Evolutionary conservation across 2,113 vertebrate genomes (phyloP).

Genomic region (Mobula hypostoma): DNA sequence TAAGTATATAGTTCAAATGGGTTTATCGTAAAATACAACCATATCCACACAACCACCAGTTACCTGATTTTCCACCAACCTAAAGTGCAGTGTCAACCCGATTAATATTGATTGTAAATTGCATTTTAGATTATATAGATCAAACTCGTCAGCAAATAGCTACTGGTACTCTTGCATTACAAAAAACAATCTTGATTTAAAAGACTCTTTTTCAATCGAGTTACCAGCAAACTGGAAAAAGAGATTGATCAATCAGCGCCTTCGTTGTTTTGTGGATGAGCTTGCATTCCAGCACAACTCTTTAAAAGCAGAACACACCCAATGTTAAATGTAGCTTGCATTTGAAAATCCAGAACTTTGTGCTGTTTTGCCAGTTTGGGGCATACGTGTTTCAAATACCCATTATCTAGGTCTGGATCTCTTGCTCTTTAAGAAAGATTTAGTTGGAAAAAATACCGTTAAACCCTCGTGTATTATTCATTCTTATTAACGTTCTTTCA

Average conservation of each 20-base stretch:
- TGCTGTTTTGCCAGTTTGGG: not conserved
- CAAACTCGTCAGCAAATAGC: not conserved
- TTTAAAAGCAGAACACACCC: not conserved
- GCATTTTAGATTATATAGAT: no score
- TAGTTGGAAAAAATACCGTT: not conserved
- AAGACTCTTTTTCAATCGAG: not conserved
- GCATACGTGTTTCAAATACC: not conserved
- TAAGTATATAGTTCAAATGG: not conserved
- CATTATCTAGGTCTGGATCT: not conserved
- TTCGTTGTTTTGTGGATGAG: not conserved
- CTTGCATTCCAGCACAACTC: not conserved
- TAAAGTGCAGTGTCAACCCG: not conserved
- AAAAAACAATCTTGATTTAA: not conserved
- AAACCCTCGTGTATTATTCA: not conserved
- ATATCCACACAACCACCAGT: not conserved
- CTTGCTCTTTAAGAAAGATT: not conserved
- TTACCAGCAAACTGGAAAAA: not conserved
- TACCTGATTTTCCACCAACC: no score
- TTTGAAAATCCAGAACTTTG: not conserved
- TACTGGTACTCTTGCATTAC: not conserved
- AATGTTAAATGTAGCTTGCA: not conserved
- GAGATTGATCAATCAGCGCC: not conserved
- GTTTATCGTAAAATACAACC: not conserved
- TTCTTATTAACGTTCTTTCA: slow-evolving; percentile 39
- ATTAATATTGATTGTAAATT: not conserved